These are phyloP conservation scores for Dissostichus mawsoni DNA, from an alignment of 2,113 vertebrate species.

Conservation along the genomic window DNA sequence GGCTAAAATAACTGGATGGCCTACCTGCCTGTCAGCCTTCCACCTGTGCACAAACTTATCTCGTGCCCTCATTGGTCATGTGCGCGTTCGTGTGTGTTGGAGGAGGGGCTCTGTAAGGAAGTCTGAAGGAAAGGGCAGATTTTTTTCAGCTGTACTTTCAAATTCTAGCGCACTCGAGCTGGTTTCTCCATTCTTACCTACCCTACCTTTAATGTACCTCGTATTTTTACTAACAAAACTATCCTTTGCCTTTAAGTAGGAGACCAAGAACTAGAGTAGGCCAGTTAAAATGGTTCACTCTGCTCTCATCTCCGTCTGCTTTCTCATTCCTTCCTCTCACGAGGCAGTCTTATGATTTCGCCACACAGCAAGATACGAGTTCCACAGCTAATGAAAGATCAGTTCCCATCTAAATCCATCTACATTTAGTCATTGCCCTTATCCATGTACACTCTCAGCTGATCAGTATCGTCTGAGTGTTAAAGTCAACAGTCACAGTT, in stretches of 20 bases:
- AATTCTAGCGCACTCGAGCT: too few relatives aligned
- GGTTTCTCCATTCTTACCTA: too few relatives aligned
- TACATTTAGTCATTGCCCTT: neutral
- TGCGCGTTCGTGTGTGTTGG: too few relatives aligned
- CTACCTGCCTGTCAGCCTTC: too few relatives aligned
- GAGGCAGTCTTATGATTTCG: neutral
- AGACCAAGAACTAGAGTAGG: constrained; percentile 38
- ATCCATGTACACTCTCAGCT: neutral
- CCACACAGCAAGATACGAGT: constrained; percentile 8
- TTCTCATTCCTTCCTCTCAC: constrained; percentile 30
- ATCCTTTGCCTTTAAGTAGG: constrained; percentile 1
- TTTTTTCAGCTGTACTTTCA: too few relatives aligned
- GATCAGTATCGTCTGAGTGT: constrained; percentile 34
- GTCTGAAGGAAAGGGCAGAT: too few relatives aligned
- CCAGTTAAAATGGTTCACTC: constrained; percentile 29
- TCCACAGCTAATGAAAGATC: neutral
- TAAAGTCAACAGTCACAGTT: neutral
- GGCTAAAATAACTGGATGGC: too few relatives aligned
- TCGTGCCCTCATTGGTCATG: too few relatives aligned
- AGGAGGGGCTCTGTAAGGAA: too few relatives aligned
- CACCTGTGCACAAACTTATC: too few relatives aligned
- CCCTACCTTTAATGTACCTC: too few relatives aligned
- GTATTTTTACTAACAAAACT: too few relatives aligned
- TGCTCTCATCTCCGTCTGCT: neutral
- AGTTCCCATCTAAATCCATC: neutral